These are phyloP conservation scores for Prunella himalayana DNA, from an alignment of 2,113 vertebrate species.

Conservation along the genomic window DNA sequence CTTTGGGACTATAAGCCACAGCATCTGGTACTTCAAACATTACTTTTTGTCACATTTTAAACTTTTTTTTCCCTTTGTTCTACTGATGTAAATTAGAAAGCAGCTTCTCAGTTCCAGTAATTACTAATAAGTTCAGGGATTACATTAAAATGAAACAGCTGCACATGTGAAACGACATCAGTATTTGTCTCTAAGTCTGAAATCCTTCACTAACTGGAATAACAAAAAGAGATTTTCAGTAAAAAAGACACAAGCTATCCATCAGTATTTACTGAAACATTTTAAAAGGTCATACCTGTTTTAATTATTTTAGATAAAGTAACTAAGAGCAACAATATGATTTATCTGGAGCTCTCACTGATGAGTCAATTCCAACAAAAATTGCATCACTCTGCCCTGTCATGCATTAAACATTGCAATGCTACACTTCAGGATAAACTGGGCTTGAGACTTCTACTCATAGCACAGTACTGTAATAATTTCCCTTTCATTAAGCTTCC, in stretches of 20 bases:
- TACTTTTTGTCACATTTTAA: not conserved
- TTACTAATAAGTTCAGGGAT: not conserved
- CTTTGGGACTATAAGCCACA: not conserved
- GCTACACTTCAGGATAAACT: not conserved
- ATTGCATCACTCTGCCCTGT: slow-evolving; percentile 33
- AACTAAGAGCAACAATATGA: not conserved
- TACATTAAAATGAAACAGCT: not conserved
- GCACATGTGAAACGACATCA: not conserved
- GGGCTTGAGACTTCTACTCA: not conserved
- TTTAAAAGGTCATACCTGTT: not conserved
- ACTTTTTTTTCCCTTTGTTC: not conserved
- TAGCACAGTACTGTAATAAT: not conserved
- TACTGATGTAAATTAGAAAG: not conserved
- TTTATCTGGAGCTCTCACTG: not conserved
- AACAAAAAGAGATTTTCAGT: not conserved
- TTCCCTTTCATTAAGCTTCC: not conserved
- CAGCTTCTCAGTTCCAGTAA: not conserved
- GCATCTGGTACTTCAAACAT: not conserved
- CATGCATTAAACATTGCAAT: not conserved
- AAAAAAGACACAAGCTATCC: not conserved
- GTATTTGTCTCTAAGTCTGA: not conserved
- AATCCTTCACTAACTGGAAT: not conserved
- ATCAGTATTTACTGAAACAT: not conserved
- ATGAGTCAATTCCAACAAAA: slow-evolving; percentile 29
- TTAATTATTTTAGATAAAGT: not conserved